Conservation (phyloP, 2,888 invertebrate species). For the Hipparchia semele region DNA sequence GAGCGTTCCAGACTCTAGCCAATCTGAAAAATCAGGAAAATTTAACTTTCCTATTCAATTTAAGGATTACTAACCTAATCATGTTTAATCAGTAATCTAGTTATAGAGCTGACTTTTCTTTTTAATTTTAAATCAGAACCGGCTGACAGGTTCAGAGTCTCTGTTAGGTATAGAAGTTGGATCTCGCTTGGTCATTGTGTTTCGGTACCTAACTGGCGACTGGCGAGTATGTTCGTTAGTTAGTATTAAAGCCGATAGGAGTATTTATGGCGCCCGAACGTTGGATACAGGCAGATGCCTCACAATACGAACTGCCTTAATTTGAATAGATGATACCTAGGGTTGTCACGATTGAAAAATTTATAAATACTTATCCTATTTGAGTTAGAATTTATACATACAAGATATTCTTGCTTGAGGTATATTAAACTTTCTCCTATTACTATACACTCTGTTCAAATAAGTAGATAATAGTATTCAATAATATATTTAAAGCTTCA, state of each 20-base stretch:
- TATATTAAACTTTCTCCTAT: not conserved
- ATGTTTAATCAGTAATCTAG: not conserved
- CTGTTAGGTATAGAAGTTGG: not conserved
- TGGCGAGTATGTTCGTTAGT: conserved; percentile 10
- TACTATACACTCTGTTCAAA: too few relatives aligned
- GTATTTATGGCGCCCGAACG: conserved; percentile 21
- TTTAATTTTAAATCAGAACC: too few relatives aligned
- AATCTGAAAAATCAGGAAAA: too few relatives aligned
- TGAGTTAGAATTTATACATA: not conserved
- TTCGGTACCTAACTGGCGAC: not conserved
- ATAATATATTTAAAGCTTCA: not conserved
- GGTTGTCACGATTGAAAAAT: not conserved
- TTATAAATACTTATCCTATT: too few relatives aligned
- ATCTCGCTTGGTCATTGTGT: not conserved
- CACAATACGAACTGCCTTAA: conserved; percentile 24
- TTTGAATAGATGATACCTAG: conserved; percentile 22
- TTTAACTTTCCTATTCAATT: too few relatives aligned
- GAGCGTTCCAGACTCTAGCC: too few relatives aligned
- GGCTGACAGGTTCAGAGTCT: not conserved
- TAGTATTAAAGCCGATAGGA: conserved; percentile 12
- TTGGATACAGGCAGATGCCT: conserved; percentile 23
- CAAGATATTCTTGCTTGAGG: not conserved
- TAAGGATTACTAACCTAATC: too few relatives aligned
- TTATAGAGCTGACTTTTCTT: too few relatives aligned
- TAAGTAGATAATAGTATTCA: too few relatives aligned